Conservation (phyloP, 2,888 invertebrate species). For the Idaea dimidiata region DNA sequence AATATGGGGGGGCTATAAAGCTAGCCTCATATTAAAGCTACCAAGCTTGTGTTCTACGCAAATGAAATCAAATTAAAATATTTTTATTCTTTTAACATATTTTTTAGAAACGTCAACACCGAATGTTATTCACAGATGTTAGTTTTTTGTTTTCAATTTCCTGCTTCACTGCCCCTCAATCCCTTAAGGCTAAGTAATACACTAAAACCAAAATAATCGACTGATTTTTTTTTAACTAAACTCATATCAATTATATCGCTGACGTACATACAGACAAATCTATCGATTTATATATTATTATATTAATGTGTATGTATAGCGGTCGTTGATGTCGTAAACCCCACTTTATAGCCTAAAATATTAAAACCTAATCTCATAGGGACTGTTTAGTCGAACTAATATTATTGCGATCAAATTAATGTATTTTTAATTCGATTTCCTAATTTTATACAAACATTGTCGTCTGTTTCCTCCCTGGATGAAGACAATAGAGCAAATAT, state of each 20-base stretch:
- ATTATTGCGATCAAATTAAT: constrained; percentile 28
- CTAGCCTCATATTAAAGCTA: too few relatives aligned
- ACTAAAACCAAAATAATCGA: constrained; percentile 28
- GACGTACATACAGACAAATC: constrained; percentile 49
- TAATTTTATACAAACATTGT: too few relatives aligned
- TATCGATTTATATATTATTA: constrained; percentile 39
- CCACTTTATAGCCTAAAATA: constrained; percentile 44
- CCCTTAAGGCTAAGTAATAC: not conserved
- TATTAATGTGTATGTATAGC: constrained; percentile 36
- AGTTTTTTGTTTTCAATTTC: too few relatives aligned
- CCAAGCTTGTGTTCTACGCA: too few relatives aligned
- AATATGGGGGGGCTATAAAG: too few relatives aligned
- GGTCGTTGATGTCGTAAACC: constrained; percentile 38
- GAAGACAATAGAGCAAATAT: too few relatives aligned
- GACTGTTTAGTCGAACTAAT: constrained; percentile 27
- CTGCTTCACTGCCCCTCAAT: not conserved
- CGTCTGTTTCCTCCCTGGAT: too few relatives aligned
- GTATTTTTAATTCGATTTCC: constrained; percentile 11
- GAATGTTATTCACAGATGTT: too few relatives aligned
- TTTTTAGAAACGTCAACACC: too few relatives aligned
- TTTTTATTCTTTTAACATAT: too few relatives aligned
- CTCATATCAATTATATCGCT: constrained; percentile 53
- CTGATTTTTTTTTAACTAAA: constrained; percentile 56
- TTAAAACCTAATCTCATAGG: constrained; percentile 32
- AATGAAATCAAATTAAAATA: too few relatives aligned